phyloP scores from a whole-genome alignment of 2,888 invertebrate genomes.

The Litoditis marina region DNA sequence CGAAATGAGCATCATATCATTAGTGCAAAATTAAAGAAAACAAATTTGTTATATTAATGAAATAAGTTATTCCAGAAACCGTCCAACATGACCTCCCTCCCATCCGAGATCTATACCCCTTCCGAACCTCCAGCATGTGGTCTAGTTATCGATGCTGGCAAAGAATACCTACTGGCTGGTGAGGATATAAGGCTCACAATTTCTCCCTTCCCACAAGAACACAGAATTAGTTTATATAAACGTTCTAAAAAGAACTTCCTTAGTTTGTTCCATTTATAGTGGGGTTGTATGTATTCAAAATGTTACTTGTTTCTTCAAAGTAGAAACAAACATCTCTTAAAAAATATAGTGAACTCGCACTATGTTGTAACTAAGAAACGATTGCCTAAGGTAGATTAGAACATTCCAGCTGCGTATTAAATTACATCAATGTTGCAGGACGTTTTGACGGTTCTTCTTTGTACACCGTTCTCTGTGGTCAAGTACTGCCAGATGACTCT shows the following conservation, averaged over 20 bases:
- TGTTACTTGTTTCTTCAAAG: neutral
- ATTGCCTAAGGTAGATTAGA: too few relatives aligned
- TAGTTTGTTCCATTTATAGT: neutral
- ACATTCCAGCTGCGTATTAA: too few relatives aligned
- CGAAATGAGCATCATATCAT: too few relatives aligned
- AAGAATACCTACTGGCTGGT: constrained; percentile 57
- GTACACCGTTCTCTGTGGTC: constrained; percentile 38
- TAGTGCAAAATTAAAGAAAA: too few relatives aligned
- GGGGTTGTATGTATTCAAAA: neutral
- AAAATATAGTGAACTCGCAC: too few relatives aligned
- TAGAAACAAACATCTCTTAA: too few relatives aligned
- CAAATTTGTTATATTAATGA: too few relatives aligned
- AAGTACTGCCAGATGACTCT: constrained; percentile 31
- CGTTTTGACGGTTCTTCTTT: constrained; percentile 27
- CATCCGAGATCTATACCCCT: constrained; percentile 53
- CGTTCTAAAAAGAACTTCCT: too few relatives aligned
- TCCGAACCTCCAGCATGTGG: constrained; percentile 58
- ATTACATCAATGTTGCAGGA: too few relatives aligned
- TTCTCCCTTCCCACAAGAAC: neutral
- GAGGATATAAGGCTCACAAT: neutral
- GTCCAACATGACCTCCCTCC: constrained; percentile 39
- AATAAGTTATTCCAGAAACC: constrained; percentile 34
- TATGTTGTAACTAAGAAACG: too few relatives aligned
- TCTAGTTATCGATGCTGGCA: constrained; percentile 49
- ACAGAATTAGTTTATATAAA: too few relatives aligned